phyloP scores from a whole-genome alignment of 1,140 invertebrate species.

The Zaprionus vittiger region DNA sequence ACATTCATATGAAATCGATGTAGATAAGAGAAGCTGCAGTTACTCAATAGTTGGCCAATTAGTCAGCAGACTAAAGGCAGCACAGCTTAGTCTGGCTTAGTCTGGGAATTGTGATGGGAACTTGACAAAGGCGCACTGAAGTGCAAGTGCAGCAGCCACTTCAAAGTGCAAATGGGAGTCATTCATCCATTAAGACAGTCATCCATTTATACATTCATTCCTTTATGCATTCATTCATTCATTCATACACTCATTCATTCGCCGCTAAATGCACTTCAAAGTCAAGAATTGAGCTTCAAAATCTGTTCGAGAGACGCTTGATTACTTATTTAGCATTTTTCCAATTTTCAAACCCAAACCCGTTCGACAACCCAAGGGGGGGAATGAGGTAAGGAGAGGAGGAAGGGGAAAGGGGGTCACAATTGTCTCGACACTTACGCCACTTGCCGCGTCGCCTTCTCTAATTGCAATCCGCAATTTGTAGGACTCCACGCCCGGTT shows the following conservation, averaged over 20 bases:
- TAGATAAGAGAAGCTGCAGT: neutral
- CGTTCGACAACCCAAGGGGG: neutral
- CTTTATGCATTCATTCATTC: conserved; percentile 8
- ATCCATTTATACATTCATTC: conserved; percentile 22
- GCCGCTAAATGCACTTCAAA: conserved; percentile 58
- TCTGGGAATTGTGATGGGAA: neutral
- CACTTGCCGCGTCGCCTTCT: neutral
- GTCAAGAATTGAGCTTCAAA: conserved; percentile 23
- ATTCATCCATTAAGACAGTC: conserved; percentile 38
- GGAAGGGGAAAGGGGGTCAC: neutral
- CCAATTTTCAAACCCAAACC: conserved; percentile 56
- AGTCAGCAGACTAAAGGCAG: neutral
- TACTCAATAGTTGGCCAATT: conserved; percentile 1
- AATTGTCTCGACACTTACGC: conserved; percentile 2
- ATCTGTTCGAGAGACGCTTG: conserved; percentile 51
- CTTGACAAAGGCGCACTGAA: conserved; percentile 26
- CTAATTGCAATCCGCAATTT: conserved; percentile 73
- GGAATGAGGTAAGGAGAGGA: no score
- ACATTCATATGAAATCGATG: neutral
- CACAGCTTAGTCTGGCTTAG: neutral
- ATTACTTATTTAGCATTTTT: conserved; percentile 82
- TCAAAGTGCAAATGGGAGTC: conserved; percentile 70
- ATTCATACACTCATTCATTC: conserved; percentile 18
- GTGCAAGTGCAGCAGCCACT: conserved; percentile 52
- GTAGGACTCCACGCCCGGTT: conserved; percentile 10